Evolutionary conservation across 2,797 vertebrate genomes (phyloP), one percentile per base, ranked within the genome.

Genomic region (Geotrypetes seraphini): DNA sequence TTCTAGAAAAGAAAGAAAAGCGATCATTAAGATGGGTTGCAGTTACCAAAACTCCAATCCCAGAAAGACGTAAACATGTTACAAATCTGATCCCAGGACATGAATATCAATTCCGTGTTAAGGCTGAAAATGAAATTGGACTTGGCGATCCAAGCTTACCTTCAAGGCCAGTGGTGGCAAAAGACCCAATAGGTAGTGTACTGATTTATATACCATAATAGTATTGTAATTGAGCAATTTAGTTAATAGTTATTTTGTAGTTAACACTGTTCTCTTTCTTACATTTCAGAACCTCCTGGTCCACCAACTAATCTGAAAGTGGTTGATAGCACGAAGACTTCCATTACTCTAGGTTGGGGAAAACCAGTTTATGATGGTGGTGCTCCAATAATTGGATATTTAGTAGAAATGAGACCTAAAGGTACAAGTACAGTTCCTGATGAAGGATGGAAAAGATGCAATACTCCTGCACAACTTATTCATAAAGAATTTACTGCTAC

Each of bases 101-200:
- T 25, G 92, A 97, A 58, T 99, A 99, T 50, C 96, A 98, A 60
- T 99, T 94, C 78, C 89, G 96, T 12, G 92, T 99, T 50, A 98
- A 90, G 60, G 96, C 96, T 4, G 91, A 93, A 74, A 99, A 99
- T 79, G 95, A 97, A 79, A 85, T 99, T 8, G 96, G 95, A 48
- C 49, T 90, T 40, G 84, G 96, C 59, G 85, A 73, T 43, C 85
- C 95, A 57, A 96, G 95, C 65, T 88, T 91, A 38, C 86, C 93
- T 33, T 97, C 96, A 41, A 89, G 81, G 69, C 79, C 92, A 41
- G 80, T 91, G 43, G 71, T 89, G 50, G 93, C 96, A 54, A 97
- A 89, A 70, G 96, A 99, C 41, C 59, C 88, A 47, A 71, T 96
- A 73, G 96, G 96, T 99, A 92, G 38, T 16, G 12, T 31, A 23